Percentiles rank a stretch among this genome's conserved stretches.
phyloP scores from a whole-genome alignment of 2,113 vertebrate genomes.

The Sardina pilchardus region DNA sequence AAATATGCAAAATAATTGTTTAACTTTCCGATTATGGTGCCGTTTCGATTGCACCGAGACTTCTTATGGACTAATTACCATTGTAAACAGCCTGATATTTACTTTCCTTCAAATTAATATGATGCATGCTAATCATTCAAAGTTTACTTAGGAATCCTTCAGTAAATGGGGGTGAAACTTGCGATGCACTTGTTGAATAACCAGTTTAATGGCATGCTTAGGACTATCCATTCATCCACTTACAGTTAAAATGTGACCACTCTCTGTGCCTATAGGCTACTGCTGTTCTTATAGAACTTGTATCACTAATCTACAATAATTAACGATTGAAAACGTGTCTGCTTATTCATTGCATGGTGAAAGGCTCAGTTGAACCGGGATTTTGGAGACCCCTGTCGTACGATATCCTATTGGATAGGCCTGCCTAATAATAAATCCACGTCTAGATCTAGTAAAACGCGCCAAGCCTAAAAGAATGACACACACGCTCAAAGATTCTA shows the following conservation, averaged over 20 bases:
- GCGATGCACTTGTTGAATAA: not conserved
- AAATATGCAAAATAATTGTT: conserved; percentile 56
- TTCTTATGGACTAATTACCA: conserved; percentile 50
- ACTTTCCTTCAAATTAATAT: conserved; percentile 47
- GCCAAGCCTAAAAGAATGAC: no score
- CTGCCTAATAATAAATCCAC: not conserved
- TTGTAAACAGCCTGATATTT: conserved; percentile 52
- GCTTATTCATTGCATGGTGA: not conserved
- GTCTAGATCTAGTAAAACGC: not conserved
- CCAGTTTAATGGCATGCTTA: not conserved
- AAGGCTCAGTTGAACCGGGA: not conserved
- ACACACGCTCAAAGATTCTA: no score
- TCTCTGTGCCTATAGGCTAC: no score
- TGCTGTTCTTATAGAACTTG: no score
- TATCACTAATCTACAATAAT: no score
- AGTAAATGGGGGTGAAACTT: not conserved
- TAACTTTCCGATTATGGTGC: conserved; percentile 58
- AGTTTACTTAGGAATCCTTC: not conserved
- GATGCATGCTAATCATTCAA: not conserved
- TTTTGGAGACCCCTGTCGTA: not conserved
- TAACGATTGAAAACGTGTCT: not conserved
- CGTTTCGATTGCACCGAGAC: conserved; percentile 62
- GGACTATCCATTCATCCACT: not conserved
- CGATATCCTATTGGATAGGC: not conserved
- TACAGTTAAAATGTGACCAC: no score